Conservation (phyloP, 2,113 vertebrate species). For the Oreochromis tanganicae region DNA sequence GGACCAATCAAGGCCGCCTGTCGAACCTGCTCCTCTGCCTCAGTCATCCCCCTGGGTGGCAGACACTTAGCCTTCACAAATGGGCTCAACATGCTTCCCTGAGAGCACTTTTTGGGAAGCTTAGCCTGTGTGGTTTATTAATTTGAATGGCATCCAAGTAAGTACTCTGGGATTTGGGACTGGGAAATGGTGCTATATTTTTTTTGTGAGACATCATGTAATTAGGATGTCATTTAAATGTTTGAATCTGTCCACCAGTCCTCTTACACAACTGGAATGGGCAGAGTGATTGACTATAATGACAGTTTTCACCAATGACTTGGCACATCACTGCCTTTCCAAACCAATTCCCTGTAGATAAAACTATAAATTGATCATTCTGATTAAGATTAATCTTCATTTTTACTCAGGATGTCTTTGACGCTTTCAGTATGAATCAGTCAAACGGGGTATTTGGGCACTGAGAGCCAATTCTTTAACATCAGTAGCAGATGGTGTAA, state of each 20-base stretch:
- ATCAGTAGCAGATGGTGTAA: background rate
- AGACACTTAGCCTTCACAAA: slow-evolving; percentile 37
- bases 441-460: background rate
- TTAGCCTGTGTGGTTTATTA: slow-evolving; percentile 29
- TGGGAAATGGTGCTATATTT: background rate
- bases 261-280: background rate
- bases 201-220: background rate
- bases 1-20: slow-evolving; percentile 33
- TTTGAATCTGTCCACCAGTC: background rate
- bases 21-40: background rate
- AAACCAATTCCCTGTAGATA: background rate
- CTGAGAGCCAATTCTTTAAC: background rate
- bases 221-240: background rate
- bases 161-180: background rate
- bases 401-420: background rate
- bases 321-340: background rate
- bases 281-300: background rate
- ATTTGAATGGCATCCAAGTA: slow-evolving; percentile 13
- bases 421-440: background rate
- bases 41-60: background rate
- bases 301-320: background rate
- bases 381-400: background rate
- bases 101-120: slow-evolving; percentile 18
- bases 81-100: slow-evolving; percentile 20
- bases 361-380: background rate